A percentile compares a stretch with the other conserved stretches of the same genome.
Conservation (phyloP, 2,113 vertebrate genomes). For the Microcebus murinus region DNA sequence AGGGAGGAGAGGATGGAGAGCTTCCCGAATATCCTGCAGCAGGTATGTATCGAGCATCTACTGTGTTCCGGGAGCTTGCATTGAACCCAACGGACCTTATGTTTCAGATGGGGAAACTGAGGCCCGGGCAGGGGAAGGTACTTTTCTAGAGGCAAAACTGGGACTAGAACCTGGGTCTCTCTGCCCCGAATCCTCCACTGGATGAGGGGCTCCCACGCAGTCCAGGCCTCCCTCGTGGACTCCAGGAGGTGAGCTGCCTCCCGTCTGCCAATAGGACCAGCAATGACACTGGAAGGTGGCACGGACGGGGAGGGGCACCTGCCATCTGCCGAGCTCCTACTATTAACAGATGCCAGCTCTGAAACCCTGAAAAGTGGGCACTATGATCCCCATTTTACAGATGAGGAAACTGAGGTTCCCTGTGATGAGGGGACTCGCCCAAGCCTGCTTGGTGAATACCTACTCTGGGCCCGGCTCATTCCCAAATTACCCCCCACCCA, state of each 20-base stretch:
- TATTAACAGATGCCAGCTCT: neutral
- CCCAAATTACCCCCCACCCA: neutral
- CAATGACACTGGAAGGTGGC: accelerated
- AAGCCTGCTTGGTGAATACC: neutral
- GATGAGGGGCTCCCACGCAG: neutral
- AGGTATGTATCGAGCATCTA: neutral
- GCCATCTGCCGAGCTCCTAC: neutral
- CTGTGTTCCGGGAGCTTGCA: neutral
- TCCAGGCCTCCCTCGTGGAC: accelerated
- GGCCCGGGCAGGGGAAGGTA: neutral
- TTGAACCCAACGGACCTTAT: neutral
- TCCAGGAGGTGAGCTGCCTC: accelerated
- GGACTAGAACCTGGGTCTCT: neutral
- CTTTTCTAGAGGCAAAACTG: neutral
- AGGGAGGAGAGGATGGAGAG: neutral
- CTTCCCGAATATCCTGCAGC: accelerated
- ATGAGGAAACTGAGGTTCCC: neutral
- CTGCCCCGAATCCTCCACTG: neutral
- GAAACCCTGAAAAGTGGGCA: neutral
- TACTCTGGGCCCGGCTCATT: accelerated
- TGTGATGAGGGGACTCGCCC: neutral
- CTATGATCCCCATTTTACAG: neutral
- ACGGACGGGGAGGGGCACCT: neutral
- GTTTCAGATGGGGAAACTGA: neutral
- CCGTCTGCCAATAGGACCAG: neutral